phyloP scores from a whole-genome alignment of 2,888 invertebrate species.

The Hydriomena furcata region DNA sequence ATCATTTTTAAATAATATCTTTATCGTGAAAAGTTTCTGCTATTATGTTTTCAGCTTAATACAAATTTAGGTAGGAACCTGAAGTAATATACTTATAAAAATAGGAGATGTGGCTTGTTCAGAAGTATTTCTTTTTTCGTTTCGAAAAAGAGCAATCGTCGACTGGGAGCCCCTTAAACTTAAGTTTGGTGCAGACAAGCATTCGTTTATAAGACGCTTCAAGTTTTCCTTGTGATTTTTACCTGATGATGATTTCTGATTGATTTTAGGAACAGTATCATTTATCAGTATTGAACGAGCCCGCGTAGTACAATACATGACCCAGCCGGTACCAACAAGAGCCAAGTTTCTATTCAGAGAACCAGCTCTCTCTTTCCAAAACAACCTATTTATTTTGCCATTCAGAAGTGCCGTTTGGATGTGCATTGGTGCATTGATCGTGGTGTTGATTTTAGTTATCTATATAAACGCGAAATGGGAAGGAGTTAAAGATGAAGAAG shows the following conservation, averaged over 20 bases:
- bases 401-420: conserved; percentile 85
- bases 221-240: too few relatives aligned
- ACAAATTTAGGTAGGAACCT: too few relatives aligned
- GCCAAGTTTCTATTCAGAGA: conserved; percentile 85
- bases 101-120: too few relatives aligned
- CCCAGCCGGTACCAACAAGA: conserved; percentile 60
- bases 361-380: conserved; percentile 85
- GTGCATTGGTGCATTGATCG: conserved; percentile 69
- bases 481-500: conserved; percentile 34
- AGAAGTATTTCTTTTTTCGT: too few relatives aligned
- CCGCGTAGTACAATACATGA: conserved; percentile 68
- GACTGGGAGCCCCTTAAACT: too few relatives aligned
- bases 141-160: too few relatives aligned
- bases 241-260: not conserved
- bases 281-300: conserved; percentile 49
- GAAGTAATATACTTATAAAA: too few relatives aligned
- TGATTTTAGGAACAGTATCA: conserved; percentile 51
- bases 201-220: not conserved
- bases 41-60: too few relatives aligned
- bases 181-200: too few relatives aligned
- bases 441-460: conserved; percentile 49
- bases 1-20: too few relatives aligned
- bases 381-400: conserved; percentile 86
- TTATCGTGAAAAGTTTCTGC: too few relatives aligned
- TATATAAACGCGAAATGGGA: conserved; percentile 64